Conservation (phyloP, 2,888 invertebrate genomes). For the Ernsta delagoae region DNA sequence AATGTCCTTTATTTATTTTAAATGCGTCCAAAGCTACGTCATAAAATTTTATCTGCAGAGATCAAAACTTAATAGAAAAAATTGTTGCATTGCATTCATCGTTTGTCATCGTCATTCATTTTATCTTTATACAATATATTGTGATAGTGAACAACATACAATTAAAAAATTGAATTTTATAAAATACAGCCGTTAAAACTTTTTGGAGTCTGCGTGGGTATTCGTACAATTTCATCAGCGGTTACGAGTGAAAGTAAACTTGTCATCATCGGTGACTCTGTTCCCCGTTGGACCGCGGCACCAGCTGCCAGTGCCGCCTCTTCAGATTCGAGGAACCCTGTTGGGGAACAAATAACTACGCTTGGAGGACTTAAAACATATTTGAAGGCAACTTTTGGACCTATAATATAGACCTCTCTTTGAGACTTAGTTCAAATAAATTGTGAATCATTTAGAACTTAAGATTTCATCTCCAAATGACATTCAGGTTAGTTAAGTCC, state of each 20-base stretch:
- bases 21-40: no score
- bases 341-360: neutral
- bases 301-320: constrained; percentile 58
- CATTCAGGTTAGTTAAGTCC: no score
- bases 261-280: constrained; percentile 8
- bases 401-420: no score
- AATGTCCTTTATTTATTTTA: neutral
- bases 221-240: no score
- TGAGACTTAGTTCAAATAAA: no score
- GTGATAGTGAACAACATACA: no score
- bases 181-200: no score
- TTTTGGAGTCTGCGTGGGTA: no score
- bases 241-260: neutral
- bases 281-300: constrained; percentile 35
- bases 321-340: constrained; percentile 18
- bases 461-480: no score
- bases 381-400: no score
- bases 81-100: neutral
- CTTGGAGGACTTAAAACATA: neutral
- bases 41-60: neutral
- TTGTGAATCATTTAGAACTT: no score
- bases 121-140: no score
- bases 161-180: neutral
- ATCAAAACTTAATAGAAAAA: neutral
- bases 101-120: neutral